These are phyloP conservation scores for Coenobita brevimanus DNA, from an alignment of 1,140 invertebrate genomes.

Conservation along the genomic window DNA sequence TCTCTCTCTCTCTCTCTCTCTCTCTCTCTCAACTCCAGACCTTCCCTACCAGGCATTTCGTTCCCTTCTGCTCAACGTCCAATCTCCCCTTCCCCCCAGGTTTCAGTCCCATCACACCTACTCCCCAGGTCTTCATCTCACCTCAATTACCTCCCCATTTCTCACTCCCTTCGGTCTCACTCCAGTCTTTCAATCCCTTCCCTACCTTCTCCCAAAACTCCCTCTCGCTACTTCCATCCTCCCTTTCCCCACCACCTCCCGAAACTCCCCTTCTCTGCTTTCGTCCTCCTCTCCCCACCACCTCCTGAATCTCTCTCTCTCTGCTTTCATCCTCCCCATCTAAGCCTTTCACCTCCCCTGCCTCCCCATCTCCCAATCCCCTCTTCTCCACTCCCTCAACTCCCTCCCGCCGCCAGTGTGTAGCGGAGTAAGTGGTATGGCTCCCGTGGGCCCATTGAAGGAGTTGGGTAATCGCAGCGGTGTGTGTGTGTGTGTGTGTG, in stretches of 20 bases:
- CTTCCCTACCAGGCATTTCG: neutral
- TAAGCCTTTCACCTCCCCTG: neutral
- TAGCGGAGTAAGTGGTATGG: constrained; percentile 26
- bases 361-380: neutral
- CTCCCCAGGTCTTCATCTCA: neutral
- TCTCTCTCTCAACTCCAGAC: neutral
- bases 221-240: constrained; percentile 9
- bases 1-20: neutral
- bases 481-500: neutral
- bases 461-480: neutral
- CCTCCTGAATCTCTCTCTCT: neutral
- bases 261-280: neutral
- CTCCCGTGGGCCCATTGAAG: neutral
- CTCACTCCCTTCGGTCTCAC: neutral
- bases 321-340: neutral
- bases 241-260: neutral
- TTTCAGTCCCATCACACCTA: too few relatives aligned
- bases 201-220: neutral
- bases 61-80: neutral
- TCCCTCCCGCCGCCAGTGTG: constrained; percentile 10
- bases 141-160: neutral
- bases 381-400: neutral
- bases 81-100: neutral
- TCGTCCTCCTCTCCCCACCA: neutral
- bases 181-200: neutral